These are phyloP conservation scores for Pheucticus melanocephalus DNA, from an alignment of 2,113 vertebrate species.

Conservation along the genomic window DNA sequence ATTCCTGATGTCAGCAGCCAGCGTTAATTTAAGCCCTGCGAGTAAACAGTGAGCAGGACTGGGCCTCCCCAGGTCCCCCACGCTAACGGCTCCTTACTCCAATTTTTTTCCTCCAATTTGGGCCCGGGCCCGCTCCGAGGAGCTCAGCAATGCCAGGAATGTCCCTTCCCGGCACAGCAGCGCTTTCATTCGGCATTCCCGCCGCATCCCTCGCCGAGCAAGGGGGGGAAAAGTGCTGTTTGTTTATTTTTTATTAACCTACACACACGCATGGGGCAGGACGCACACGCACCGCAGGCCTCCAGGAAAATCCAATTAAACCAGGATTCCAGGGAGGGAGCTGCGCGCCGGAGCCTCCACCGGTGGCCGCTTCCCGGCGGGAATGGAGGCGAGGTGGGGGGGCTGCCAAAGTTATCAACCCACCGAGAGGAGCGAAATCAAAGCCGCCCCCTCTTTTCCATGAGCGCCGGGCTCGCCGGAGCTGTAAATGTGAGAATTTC, in stretches of 20 bases:
- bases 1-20: conserved; percentile 36
- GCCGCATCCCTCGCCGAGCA: neutral
- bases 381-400: neutral
- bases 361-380: neutral
- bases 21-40: neutral
- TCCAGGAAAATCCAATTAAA: conserved; percentile 31
- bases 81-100: neutral
- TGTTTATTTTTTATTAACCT: conserved; percentile 63
- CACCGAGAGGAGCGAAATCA: neutral
- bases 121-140: neutral
- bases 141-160: conserved; percentile 63
- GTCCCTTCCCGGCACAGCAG: conserved; percentile 16
- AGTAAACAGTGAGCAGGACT: conserved; percentile 17
- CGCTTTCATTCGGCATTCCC: conserved; percentile 24
- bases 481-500: conserved; percentile 83
- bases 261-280: neutral
- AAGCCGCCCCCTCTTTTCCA: conserved; percentile 49
- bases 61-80: conserved; percentile 12
- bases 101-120: neutral
- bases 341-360: neutral
- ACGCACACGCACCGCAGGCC: neutral
- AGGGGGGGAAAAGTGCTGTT: neutral
- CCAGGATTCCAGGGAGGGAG: neutral
- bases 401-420: neutral
- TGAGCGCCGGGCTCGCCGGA: conserved; percentile 57